Percentiles rank a stretch among this genome's conserved stretches.
These are phyloP conservation scores for Micrastur ruficollis DNA, from an alignment of 2,797 vertebrate species.

Conservation along the genomic window DNA sequence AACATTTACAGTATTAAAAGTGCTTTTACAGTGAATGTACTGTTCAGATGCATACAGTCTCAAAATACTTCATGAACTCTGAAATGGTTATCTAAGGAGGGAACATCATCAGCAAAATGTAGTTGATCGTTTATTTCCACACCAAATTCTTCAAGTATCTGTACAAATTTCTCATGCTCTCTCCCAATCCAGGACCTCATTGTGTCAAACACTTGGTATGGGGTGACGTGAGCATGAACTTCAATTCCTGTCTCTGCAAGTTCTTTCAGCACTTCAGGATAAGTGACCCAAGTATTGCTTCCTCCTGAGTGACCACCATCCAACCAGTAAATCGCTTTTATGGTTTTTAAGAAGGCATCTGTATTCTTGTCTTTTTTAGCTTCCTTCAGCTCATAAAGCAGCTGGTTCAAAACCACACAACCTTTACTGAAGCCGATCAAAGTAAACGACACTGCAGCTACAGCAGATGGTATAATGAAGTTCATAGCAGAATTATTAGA, in stretches of 20 bases:
- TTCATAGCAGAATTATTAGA: constrained; percentile 42
- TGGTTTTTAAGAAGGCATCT: constrained; percentile 77
- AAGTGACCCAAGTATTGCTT: constrained; percentile 94
- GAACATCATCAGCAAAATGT: constrained; percentile 88
- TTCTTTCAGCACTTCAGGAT: constrained; percentile 81
- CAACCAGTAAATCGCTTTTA: constrained; percentile 92
- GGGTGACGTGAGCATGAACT: constrained; percentile 91
- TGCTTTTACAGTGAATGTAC: constrained; percentile 20
- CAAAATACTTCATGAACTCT: constrained; percentile 87
- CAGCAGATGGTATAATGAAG: constrained; percentile 63
- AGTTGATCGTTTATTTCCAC: constrained; percentile 81
- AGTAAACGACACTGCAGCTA: constrained; percentile 78
- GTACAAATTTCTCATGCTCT: constrained; percentile 87
- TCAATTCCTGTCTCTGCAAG: constrained; percentile 84
- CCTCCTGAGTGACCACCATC: constrained; percentile 96
- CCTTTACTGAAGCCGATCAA: constrained; percentile 98
- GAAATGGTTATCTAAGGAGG: constrained; percentile 95
- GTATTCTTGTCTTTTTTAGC: constrained; percentile 83
- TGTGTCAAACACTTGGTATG: constrained; percentile 92
- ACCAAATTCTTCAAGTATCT: constrained; percentile 85
- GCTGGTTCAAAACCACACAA: constrained; percentile 97
- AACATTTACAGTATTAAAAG: constrained; percentile 24
- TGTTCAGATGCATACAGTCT: constrained; percentile 30
- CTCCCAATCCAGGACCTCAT: constrained; percentile 96
- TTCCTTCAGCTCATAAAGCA: constrained; percentile 88